Conservation (phyloP, 1,140 invertebrate genomes). For the Epicauta chinensis region DNA sequence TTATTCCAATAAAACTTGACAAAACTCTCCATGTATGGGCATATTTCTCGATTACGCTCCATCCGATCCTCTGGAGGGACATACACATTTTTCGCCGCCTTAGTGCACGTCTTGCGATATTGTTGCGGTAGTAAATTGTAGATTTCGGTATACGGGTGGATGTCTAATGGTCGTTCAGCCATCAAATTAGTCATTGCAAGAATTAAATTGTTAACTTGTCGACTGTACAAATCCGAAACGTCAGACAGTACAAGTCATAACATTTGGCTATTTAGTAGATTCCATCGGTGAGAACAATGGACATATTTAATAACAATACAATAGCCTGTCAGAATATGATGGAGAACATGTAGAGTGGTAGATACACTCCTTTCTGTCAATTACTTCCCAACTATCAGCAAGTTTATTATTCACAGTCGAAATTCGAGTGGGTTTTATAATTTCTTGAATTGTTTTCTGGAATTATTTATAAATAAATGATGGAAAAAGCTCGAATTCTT, state of each 20-base stretch:
- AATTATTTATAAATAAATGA: constrained; percentile 1
- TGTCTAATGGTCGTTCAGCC: too few species aligned
- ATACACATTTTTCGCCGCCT: constrained; percentile 15
- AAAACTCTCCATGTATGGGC: constrained; percentile 16
- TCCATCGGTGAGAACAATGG: constrained; percentile 12
- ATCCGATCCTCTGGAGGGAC: constrained; percentile 13
- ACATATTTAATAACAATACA: constrained; percentile 18
- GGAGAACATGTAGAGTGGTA: constrained; percentile 4
- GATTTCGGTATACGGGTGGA: neutral
- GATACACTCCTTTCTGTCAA: constrained; percentile 10
- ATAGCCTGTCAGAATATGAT: constrained; percentile 13
- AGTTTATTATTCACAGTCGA: constrained; percentile 4
- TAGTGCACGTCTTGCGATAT: constrained; percentile 19
- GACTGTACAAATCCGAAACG: neutral
- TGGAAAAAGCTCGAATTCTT: constrained; percentile 13
- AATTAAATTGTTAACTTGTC: too few species aligned
- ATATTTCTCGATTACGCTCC: constrained; percentile 24
- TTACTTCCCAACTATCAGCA: neutral
- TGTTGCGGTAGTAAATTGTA: constrained; percentile 16
- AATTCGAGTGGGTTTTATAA: neutral
- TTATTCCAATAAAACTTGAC: constrained; percentile 23
- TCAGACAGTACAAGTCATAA: constrained; percentile 1
- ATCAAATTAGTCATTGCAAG: too few species aligned
- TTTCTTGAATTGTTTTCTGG: constrained; percentile 7
- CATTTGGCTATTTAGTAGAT: constrained; percentile 8